Percentiles rank a stretch among this genome's conserved stretches.
phyloP scores from a whole-genome alignment of 1,140 invertebrate species.

The Zaprionus gabonicus region DNA sequence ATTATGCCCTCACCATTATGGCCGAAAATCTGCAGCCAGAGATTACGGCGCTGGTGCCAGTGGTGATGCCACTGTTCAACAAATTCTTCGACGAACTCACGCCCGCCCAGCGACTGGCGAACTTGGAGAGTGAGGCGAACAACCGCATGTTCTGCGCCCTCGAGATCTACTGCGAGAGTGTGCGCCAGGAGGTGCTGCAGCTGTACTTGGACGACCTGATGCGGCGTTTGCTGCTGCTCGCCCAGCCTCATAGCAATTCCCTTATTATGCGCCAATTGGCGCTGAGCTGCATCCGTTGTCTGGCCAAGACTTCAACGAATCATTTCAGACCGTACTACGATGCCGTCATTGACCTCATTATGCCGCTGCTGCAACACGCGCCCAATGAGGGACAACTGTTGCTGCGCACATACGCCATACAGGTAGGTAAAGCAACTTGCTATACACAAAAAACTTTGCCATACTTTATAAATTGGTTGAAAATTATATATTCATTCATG shows the following conservation, averaged over 20 bases:
- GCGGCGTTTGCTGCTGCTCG: neutral
- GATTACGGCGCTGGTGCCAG: conserved; percentile 21
- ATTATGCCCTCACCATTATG: conserved; percentile 26
- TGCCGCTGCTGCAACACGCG: neutral
- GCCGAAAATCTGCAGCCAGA: conserved; percentile 40
- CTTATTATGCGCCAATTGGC: conserved; percentile 11
- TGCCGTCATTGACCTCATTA: neutral
- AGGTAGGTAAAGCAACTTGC: conserved; percentile 9
- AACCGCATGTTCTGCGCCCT: conserved; percentile 35
- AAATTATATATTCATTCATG: too few relatives aligned
- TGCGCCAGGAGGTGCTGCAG: neutral
- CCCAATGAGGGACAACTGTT: conserved; percentile 7
- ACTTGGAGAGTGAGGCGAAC: neutral
- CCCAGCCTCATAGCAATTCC: conserved; percentile 25
- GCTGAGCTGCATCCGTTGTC: conserved; percentile 8
- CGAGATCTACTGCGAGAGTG: conserved; percentile 36
- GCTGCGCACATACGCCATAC: conserved; percentile 22
- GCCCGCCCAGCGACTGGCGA: neutral
- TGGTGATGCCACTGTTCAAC: conserved; percentile 25
- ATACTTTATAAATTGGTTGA: too few relatives aligned
- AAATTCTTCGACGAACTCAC: conserved; percentile 17
- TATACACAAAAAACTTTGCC: neutral
- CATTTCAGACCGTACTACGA: conserved; percentile 15
- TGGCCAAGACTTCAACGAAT: conserved; percentile 4
- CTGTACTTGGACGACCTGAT: neutral